A percentile compares a stretch with the other conserved stretches of the same genome.
Evolutionary conservation across 2,888 invertebrate species (phyloP).

Genomic region (Agrochola macilenta): DNA sequence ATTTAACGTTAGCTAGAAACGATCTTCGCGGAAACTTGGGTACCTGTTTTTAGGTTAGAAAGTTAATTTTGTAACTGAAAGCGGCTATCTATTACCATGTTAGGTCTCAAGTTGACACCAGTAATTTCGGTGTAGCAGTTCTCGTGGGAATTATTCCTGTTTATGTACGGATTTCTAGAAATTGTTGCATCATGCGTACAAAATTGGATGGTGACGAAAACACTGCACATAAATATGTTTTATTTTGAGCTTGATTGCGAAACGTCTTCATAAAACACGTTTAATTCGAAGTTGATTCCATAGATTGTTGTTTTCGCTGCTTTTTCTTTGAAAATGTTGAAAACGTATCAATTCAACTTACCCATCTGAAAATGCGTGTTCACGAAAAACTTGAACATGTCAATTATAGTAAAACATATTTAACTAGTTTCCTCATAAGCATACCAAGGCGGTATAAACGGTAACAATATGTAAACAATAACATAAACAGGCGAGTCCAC

Average conservation of each 20-base stretch:
- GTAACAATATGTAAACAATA: slow-evolving; percentile 72
- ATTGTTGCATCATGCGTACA: slow-evolving; percentile 58
- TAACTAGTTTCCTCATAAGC: slow-evolving; percentile 46
- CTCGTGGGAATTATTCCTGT: slow-evolving; percentile 63
- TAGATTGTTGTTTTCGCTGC: slow-evolving; percentile 21
- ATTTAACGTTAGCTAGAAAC: slow-evolving; percentile 59
- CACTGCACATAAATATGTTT: slow-evolving; percentile 52
- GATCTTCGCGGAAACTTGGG: slow-evolving; percentile 51
- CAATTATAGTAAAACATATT: slow-evolving; percentile 27
- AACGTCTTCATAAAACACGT: slow-evolving; percentile 53
- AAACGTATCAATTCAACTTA: slow-evolving; percentile 3
- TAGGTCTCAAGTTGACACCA: slow-evolving; percentile 61
- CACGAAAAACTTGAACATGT: not conserved
- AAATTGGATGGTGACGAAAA: slow-evolving; percentile 52
- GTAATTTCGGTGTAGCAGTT: slow-evolving; percentile 52
- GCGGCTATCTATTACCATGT: slow-evolving; percentile 61
- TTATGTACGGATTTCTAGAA: slow-evolving; percentile 62
- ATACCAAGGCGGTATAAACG: slow-evolving; percentile 51
- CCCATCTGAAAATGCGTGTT: not conserved
- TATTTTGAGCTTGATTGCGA: slow-evolving; percentile 46
- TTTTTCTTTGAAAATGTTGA: slow-evolving; percentile 15
- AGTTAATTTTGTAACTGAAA: slow-evolving; percentile 63
- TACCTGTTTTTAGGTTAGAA: slow-evolving; percentile 65
- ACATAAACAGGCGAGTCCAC: slow-evolving; percentile 79
- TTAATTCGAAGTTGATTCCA: slow-evolving; percentile 20